Base-by-base conservation (phyloP, 2,888 invertebrate species). In the Portevinia maculata region DNA sequence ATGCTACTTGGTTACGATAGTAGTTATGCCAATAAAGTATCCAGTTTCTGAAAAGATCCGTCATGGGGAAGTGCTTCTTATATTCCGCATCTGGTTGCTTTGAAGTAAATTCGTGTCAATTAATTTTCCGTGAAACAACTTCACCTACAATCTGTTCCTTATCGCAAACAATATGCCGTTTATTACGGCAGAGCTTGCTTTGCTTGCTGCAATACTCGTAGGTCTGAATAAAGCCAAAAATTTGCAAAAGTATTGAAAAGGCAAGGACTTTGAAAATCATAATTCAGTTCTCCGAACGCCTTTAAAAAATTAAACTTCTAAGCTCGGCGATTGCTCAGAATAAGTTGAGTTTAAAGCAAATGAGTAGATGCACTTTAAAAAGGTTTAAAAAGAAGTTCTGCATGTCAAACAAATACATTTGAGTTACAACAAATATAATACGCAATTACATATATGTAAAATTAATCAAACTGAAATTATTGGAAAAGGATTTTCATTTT, bases 141-240 rank as follows among this genome's bases (percentile, higher is more conserved):
- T 9, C 8, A 59, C 69, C 9, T 3, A 81, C 81, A 34, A 75
- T 81, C 15, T 81, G 75, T 30, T 81, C 81, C 17, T 70, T 64
- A 24, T 28, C 17, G n/a, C 81, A 81, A 0, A 60, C 46, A 3
- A 81, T 81, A 4, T 81, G 81, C 0, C 57, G 8, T 0, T 28
- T 11, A 21, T 13, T 17, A 11, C 39, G 32, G 5, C 81, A 81
- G 19, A 81, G 24, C 8, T 65, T n/a, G 0, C 7, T 1, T 39
- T 79, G 69, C 3, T 37, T 53, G 5, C 13, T 73, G 48, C 79
- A 79, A 6, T 79, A 79, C 3, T 79, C 79, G 41, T 79, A 79
- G 11, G 34, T 13, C 0, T 50, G 21, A 19, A 28, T 9, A 3
- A 1, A 6, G 11, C 15, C 6, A 9, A 9, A 30, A 30, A 8